phyloP scores from a whole-genome alignment of 53 echinoderm and acorn worm species.

The Temnopleurus reevesii region DNA sequence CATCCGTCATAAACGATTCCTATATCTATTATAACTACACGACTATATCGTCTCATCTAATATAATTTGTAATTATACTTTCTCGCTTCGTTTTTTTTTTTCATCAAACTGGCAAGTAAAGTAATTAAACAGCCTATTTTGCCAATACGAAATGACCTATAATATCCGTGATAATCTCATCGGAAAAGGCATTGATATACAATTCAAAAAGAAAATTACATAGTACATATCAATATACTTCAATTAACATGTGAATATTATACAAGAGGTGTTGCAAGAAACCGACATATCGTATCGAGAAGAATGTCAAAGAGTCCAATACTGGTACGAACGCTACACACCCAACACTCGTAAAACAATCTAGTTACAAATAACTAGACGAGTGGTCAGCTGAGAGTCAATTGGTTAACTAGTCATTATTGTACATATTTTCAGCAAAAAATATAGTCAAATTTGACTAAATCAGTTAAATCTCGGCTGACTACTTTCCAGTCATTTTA shows the following conservation, averaged over 20 bases:
- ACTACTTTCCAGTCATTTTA: too few relatives aligned
- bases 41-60: slow-evolving; percentile 32
- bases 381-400: too few relatives aligned
- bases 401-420: too few relatives aligned
- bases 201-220: slow-evolving; percentile 18
- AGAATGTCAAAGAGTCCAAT: too few relatives aligned
- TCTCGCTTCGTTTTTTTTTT: not conserved
- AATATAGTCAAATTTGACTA: too few relatives aligned
- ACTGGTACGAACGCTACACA: too few relatives aligned
- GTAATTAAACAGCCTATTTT: slow-evolving; percentile 46
- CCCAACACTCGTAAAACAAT: too few relatives aligned
- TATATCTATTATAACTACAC: slow-evolving; percentile 9
- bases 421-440: too few relatives aligned
- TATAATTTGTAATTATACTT: not conserved
- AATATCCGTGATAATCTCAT: not conserved
- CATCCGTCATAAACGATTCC: slow-evolving; percentile 9
- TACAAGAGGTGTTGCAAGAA: too few relatives aligned
- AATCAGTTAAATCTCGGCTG: too few relatives aligned
- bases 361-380: too few relatives aligned
- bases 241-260: not conserved
- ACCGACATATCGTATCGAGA: not conserved
- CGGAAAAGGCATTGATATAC: slow-evolving; percentile 27
- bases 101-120: slow-evolving; percentile 10
- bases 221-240: not conserved
- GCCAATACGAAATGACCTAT: slow-evolving; percentile 49